Base-by-base conservation (phyloP, 2,113 vertebrate genomes). In the Ictalurus furcatus region DNA sequence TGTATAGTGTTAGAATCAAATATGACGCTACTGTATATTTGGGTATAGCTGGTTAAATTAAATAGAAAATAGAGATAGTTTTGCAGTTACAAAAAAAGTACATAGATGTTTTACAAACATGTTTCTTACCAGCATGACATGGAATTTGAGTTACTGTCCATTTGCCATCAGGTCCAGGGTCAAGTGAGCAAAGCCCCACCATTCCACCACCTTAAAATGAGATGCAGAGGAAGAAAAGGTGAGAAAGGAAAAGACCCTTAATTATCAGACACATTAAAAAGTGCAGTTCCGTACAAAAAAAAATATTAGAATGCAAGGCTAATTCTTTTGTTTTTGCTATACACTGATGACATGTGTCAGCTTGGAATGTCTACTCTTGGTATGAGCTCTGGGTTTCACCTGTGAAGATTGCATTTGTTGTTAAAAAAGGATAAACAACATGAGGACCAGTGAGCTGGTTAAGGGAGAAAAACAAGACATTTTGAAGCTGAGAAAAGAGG, bases 121-220 rank as follows among this genome's bases (percentile, higher is more conserved):
- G 23, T 25, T 34, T 86, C 86, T 61, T 93, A 99, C 98, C 98
- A 91, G 97, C 96, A 92, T 99, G 98, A 91, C 98, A 99, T 87
- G 96, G 95, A 73, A 99, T 94, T 78, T 97, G 95, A 6, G 94
- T 94, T 89, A 98, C 92, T 0, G 92, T 92, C 94, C 94, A 97
- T 90, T 96, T 97, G 84, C 94, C 95, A 78, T 96, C 95, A 61
- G 95, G 90, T n/a, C 93, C 92, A 0, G 95, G 89, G 54, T 96
- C 95, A 92, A 98, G 93, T 0, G 97, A 96, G 88, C 97, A 94
- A 6, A 98, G 87, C 56, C 97, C 98, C 92, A 99, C 91, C 80
- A 97, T 94, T 13, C 95, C 94, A 76, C 95, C 95, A 48, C 97
- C 98, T 98, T 87, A 16, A 69, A n/a, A 81, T 25, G 54, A 61